phyloP scores from a whole-genome alignment of 2,888 invertebrate genomes.

The Scrobipalpa costella region DNA sequence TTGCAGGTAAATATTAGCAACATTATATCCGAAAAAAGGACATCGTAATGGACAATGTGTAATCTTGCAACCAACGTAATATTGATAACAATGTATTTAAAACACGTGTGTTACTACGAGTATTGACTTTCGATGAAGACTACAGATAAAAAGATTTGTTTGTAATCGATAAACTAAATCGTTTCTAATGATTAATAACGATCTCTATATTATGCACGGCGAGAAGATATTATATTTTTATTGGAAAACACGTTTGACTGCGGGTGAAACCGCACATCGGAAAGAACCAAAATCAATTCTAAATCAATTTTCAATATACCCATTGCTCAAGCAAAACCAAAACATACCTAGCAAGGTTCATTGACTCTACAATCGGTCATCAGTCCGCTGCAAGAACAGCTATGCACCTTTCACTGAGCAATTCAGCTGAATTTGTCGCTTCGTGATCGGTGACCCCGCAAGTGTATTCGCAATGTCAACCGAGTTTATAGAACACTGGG shows the following conservation, averaged over 20 bases:
- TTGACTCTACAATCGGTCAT: constrained; percentile 6
- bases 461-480: constrained; percentile 14
- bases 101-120: neutral
- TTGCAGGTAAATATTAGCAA: too few species aligned
- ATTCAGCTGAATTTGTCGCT: neutral
- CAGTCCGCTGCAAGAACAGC: constrained; percentile 1
- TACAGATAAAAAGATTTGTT: neutral
- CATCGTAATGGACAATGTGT: neutral
- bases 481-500: neutral
- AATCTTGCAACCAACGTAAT: neutral
- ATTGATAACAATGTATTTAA: neutral
- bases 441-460: constrained; percentile 13
- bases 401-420: constrained; percentile 18
- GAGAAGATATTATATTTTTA: too few species aligned
- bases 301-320: too few species aligned
- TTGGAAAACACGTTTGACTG: too few species aligned
- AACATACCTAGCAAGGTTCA: neutral
- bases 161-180: too few species aligned
- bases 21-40: neutral
- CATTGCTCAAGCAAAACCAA: too few species aligned
- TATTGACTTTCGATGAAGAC: neutral
- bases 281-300: too few species aligned
- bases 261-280: too few species aligned
- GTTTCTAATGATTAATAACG: too few species aligned
- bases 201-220: too few species aligned